A percentile compares a stretch with the other conserved stretches of the same genome.
Evolutionary conservation across 1,140 invertebrate genomes (phyloP).

Genomic region (silkworm (Bombyx mori)): DNA sequence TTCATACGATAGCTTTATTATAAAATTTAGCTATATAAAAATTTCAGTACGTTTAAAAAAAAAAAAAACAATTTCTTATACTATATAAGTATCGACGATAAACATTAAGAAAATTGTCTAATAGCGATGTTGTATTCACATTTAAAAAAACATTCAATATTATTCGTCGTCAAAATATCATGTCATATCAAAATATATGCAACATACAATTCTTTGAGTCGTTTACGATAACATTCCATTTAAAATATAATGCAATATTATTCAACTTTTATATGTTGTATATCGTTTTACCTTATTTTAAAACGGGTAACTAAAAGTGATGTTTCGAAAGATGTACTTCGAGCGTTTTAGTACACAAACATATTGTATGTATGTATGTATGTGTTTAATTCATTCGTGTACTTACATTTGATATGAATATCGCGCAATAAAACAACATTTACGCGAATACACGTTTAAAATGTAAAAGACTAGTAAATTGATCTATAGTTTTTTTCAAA

Average conservation of each 20-base stretch:
- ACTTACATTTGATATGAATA: too few species aligned
- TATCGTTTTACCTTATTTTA: slow-evolving; percentile 21
- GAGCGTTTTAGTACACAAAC: too few species aligned
- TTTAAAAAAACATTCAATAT: slow-evolving; percentile 20
- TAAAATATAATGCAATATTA: slow-evolving; percentile 29
- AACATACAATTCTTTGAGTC: slow-evolving; percentile 34
- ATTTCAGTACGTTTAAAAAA: too few species aligned
- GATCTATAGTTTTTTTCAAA: not conserved
- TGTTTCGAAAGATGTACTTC: not conserved
- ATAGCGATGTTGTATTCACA: slow-evolving; percentile 19
- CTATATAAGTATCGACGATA: slow-evolving; percentile 6
- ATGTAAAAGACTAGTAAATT: too few species aligned
- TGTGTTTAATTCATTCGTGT: too few species aligned
- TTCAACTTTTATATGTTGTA: slow-evolving; percentile 17
- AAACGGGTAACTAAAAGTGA: slow-evolving; percentile 27
- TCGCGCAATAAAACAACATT: too few species aligned
- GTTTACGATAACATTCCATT: slow-evolving; percentile 28
- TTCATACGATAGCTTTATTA: too few species aligned
- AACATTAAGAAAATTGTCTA: slow-evolving; percentile 27
- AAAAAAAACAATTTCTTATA: too few species aligned
- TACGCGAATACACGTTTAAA: too few species aligned
- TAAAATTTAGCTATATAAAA: too few species aligned
- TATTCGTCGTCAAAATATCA: slow-evolving; percentile 43
- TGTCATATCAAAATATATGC: slow-evolving; percentile 63
- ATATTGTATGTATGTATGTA: too few species aligned